These are phyloP conservation scores for Takifugu flavidus DNA, from an alignment of 2,113 vertebrate genomes.

Conservation along the genomic window DNA sequence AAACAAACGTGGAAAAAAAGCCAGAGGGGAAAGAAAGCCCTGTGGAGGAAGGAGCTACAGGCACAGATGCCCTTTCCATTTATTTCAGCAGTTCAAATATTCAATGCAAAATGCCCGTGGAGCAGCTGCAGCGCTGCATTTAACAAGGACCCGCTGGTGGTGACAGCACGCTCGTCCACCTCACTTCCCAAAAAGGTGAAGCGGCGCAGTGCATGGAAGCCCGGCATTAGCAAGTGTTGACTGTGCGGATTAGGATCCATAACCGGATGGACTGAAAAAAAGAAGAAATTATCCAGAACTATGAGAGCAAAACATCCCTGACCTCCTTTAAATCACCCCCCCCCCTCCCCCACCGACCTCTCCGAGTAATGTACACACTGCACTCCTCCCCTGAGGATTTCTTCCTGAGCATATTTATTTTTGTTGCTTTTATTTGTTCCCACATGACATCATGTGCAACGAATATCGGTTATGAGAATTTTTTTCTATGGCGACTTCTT, in stretches of 20 bases:
- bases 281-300: conserved; percentile 33
- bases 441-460: conserved; percentile 27
- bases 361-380: conserved; percentile 7
- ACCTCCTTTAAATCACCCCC: conserved; percentile 33
- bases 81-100: background rate
- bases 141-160: conserved; percentile 20
- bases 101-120: background rate
- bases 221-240: conserved; percentile 49
- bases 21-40: conserved; percentile 4
- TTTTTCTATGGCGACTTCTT: background rate
- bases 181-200: conserved; percentile 41
- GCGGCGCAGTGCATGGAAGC: conserved; percentile 37
- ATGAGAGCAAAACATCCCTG: conserved; percentile 29
- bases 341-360: conserved; percentile 23
- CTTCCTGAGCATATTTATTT: conserved; percentile 45
- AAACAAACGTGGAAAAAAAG: conserved; percentile 27
- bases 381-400: conserved; percentile 19
- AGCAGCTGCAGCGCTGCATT: conserved; percentile 23
- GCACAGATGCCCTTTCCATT: too few species aligned
- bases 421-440: conserved; percentile 43
- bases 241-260: conserved; percentile 61
- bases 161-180: conserved; percentile 53
- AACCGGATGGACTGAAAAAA: conserved; percentile 40
- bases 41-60: background rate
- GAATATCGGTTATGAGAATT: conserved; percentile 30